Conservation (phyloP, 2,113 vertebrate species). For the Rattus rattus region DNA sequence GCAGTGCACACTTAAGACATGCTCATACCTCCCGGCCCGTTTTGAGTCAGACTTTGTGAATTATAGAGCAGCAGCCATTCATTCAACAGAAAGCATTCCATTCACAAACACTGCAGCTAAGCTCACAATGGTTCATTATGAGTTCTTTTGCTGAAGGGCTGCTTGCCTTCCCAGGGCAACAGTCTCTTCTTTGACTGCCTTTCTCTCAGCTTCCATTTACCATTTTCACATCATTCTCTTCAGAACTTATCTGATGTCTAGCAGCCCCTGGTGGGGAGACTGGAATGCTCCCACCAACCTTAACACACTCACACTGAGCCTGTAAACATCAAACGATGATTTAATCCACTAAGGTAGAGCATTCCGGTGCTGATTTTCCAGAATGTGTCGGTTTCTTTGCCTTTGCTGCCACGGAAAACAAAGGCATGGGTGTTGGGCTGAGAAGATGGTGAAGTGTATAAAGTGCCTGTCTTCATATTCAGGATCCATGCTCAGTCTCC, state of each 20-base stretch:
- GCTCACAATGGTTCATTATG: conserved; percentile 61
- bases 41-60: conserved; percentile 73
- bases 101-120: conserved; percentile 62
- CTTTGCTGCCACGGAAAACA: neutral
- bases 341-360: neutral
- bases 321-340: neutral
- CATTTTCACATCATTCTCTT: conserved; percentile 10
- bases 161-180: conserved; percentile 18
- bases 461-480: neutral
- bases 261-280: neutral
- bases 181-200: neutral
- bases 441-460: neutral
- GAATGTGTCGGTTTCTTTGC: fast-evolving
- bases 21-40: neutral
- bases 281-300: neutral
- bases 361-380: neutral
- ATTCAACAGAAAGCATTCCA: conserved; percentile 69
- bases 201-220: neutral
- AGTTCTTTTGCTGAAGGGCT: conserved; percentile 6
- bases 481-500: neutral
- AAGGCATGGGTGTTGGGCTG: neutral
- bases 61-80: conserved; percentile 54
- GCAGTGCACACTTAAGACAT: neutral
- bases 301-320: too few relatives aligned
- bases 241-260: neutral